Base-by-base conservation (phyloP, 1,140 invertebrate genomes). In the Drosophila subobscura region DNA sequence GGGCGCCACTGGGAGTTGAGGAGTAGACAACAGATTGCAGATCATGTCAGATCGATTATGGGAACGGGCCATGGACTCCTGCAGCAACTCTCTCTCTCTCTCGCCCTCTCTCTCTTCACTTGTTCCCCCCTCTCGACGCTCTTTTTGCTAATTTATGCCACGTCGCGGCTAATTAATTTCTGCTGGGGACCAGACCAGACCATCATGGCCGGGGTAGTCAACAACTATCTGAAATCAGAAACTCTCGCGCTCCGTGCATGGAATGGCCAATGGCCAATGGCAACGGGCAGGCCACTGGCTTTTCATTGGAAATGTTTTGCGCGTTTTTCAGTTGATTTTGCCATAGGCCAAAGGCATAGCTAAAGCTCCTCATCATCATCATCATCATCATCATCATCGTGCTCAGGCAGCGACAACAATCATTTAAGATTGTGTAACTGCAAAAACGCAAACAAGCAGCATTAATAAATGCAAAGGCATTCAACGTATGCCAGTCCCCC, bases 271-370 rank as follows among this genome's bases (percentile, higher is more conserved):
- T 77, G 45, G 50, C 14, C 10, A 42, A 12, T 45, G 55, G 40
- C 22, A 37, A 10, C 12, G 8, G 45, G 16, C 16, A 25, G 45
- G 16, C 16, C 20, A 42, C 27, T 42, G 40, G 58, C 41, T 85
- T 84, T 85, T 80, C 80, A 85, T 85, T 85, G 84, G 77, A 85
- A 80, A 77, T 85, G 68, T 79, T 85, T 65, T 85, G 66, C 72
- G 67, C 64, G 72, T 72, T 76, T 63, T 58, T 65, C 66, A 68
- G 58, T 83, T 60, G 51, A 25, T 25, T 52, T 60, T 57, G 41
- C 57, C 42, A 57, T 56, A 47, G 44, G 23, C 29, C 37, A 5
- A 2, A 52, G 20, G 4, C 37, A 25, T 25, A 12, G 27, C 5
- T 33, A 23, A 20, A 33, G 27, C 29, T n/a, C n/a, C n/a, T n/a